These are phyloP conservation scores for Leptothorax acervorum DNA, from an alignment of 2,888 invertebrate genomes.

Conservation along the genomic window DNA sequence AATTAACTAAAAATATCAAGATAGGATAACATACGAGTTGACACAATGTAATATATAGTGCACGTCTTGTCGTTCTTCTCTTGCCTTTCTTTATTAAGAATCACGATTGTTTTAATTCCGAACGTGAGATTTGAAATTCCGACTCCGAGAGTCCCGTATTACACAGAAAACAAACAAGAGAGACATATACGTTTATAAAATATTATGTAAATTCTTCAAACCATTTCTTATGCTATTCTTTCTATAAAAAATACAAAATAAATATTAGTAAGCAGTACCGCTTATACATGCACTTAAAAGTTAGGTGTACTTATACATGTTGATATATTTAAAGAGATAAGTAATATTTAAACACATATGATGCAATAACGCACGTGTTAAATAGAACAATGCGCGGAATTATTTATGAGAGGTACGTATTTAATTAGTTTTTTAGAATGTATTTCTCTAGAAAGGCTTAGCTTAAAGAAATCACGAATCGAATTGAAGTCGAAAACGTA, in stretches of 20 bases:
- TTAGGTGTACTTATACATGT: neutral
- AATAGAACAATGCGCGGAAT: neutral
- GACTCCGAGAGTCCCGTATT: neutral
- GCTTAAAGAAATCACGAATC: neutral
- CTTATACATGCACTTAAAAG: neutral
- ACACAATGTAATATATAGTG: conserved; percentile 11
- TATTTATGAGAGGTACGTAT: neutral
- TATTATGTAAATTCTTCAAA: conserved; percentile 11
- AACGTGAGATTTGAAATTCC: conserved; percentile 30
- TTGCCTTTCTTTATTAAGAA: conserved; percentile 12
- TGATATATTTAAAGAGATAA: neutral
- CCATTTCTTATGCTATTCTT: neutral
- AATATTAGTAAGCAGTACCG: neutral
- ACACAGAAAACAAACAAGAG: neutral
- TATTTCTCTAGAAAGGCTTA: neutral
- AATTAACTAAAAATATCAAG: conserved; percentile 31
- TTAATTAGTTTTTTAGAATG: neutral
- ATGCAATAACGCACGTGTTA: neutral
- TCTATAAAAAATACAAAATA: neutral
- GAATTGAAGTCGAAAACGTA: neutral
- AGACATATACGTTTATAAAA: neutral
- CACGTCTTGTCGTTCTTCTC: neutral
- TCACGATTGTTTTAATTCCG: conserved; percentile 45
- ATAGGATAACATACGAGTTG: neutral
- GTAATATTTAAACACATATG: neutral